Base-by-base conservation (phyloP, 2,888 invertebrate species). In the Cryptus armator region DNA sequence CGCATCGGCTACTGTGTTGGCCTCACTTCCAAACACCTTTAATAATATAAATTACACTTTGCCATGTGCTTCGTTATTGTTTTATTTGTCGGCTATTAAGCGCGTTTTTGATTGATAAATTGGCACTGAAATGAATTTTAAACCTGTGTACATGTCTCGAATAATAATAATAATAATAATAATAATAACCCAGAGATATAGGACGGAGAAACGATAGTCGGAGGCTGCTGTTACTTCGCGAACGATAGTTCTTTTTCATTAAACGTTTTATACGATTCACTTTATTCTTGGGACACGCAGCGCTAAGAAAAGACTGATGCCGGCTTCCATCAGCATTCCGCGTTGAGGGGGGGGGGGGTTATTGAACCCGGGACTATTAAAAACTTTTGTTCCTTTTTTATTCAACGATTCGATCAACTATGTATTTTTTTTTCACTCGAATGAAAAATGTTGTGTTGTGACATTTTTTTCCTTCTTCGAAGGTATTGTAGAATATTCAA, bases 221-320 rank as follows among this genome's bases (percentile, higher is more conserved):
- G 24, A 24, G 24, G 24, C 24, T 24, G 24, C 24, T 24, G 2
- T 24, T 24, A 24, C 1, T 1, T 24, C 1, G 24, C 24, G n/a
- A n/a, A 24, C 24, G 24, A 24, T 24, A 1, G 24, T 70, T 78
- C 32, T 53, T 78, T 19, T 53, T 44, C 62, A 51, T 16, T 37
- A 12, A 10, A 5, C 43, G n/a, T 37, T 62, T 5, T 62, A 37
- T 48, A 59, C 19, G 19, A 53, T 75, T 79, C 19, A 24, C 12
- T 76, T 80, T 71, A 67, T 59, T 81, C 14, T 67, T 68, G 75
- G 24, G 62, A 71, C 53, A 14, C 10, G 14, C 6, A 43, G 53
- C 14, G 79, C 85, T 85, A 75, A 82, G 29, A 82, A 82, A 85
- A 82, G 81, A 85, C n/a, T 19, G 46, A 10, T 74, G 77, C 59